phyloP scores from a whole-genome alignment of 2,797 vertebrate species.

The Psittacula derbiana region DNA sequence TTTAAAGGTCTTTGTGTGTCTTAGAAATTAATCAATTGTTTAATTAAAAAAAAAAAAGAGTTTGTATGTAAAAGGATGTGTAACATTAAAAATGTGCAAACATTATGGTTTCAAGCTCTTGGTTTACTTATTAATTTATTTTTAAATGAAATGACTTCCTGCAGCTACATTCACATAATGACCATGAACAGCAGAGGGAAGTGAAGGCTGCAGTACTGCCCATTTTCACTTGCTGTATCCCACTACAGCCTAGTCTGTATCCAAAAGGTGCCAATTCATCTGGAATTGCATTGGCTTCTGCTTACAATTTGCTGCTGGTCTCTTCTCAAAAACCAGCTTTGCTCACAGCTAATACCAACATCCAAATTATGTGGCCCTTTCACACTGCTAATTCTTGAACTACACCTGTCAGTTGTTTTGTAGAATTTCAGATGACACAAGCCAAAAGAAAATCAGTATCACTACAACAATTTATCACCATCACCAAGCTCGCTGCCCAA shows the following conservation, averaged over 20 bases:
- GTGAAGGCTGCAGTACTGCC: neutral
- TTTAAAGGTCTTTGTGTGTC: conserved; percentile 16
- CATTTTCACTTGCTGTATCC: neutral
- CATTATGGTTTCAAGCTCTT: neutral
- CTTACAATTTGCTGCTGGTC: neutral
- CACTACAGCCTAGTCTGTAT: neutral
- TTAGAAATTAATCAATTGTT: conserved; percentile 25
- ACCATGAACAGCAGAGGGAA: neutral
- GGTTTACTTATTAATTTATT: neutral
- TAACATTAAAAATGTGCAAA: neutral
- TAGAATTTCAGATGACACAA: neutral
- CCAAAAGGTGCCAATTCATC: neutral
- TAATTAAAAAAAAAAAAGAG: neutral
- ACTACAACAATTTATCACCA: neutral
- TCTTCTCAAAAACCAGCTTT: neutral
- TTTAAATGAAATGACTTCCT: neutral
- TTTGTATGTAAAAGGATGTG: neutral
- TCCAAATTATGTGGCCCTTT: neutral
- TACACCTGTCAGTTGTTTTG: neutral
- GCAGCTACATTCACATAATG: neutral
- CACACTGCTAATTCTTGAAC: neutral
- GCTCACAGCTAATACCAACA: neutral
- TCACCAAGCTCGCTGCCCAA: neutral
- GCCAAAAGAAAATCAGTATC: neutral
- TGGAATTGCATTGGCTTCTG: neutral